Conservation (phyloP, 2,113 vertebrate genomes). For the Excalfactoria chinensis region DNA sequence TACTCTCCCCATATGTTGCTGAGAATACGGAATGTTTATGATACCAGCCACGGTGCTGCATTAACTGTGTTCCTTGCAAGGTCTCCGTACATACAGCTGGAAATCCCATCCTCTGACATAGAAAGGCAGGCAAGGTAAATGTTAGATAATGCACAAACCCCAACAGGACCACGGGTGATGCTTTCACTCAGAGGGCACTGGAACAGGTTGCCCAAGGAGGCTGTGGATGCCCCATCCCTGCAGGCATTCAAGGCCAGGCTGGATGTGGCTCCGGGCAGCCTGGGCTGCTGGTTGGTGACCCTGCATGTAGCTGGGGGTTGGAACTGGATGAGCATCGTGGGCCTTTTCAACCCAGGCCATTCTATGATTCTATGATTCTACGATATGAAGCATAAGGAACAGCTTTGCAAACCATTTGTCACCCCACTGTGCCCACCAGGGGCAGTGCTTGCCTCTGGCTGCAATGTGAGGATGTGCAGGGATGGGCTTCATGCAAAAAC, state of each 20-base stretch:
- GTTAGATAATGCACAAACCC: fast-evolving
- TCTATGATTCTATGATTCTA: too few relatives aligned
- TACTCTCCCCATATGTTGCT: neutral
- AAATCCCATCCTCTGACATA: neutral
- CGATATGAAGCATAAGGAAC: neutral
- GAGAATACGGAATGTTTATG: neutral
- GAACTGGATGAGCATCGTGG: too few relatives aligned
- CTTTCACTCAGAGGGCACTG: neutral
- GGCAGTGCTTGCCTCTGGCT: neutral
- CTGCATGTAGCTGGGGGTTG: too few relatives aligned
- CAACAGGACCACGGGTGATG: neutral
- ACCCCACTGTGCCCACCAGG: neutral
- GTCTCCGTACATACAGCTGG: neutral
- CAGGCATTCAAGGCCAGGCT: too few relatives aligned
- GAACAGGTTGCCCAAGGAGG: too few relatives aligned
- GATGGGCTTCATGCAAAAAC: neutral
- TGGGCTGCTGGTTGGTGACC: too few relatives aligned
- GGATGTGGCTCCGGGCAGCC: too few relatives aligned
- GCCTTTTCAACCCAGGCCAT: too few relatives aligned
- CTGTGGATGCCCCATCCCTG: too few relatives aligned
- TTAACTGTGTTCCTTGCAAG: neutral
- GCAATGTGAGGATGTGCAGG: neutral
- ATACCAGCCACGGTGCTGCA: neutral
- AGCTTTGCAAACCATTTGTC: neutral
- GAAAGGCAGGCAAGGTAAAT: fast-evolving